phyloP scores from a whole-genome alignment of 64 coral and sea anemone genomes.

The Pocillopora verrucosa region DNA sequence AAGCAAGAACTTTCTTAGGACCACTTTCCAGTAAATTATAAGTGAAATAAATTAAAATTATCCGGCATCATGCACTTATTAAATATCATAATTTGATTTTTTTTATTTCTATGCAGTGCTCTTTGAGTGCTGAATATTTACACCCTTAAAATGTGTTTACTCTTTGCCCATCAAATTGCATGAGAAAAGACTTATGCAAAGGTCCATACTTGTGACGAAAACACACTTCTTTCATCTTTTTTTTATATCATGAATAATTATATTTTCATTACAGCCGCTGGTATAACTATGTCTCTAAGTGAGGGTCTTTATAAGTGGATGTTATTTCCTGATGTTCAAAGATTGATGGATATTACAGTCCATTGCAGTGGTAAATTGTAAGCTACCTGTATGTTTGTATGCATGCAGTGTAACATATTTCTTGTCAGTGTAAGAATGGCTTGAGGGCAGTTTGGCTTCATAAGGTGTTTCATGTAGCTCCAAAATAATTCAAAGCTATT shows the following conservation, averaged over 20 bases:
- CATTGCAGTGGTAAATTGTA: conserved; percentile 92
- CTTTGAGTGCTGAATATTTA: conserved; percentile 32
- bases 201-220: no score
- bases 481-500: background rate
- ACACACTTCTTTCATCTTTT: no score
- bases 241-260: background rate
- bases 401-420: background rate
- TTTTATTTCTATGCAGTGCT: conserved; percentile 70
- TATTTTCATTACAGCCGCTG: conserved; percentile 41
- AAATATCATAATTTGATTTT: no score
- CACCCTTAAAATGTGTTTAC: no score
- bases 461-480: no score
- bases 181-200: no score
- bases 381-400: no score
- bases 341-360: conserved; percentile 90
- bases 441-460: no score
- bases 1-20: no score
- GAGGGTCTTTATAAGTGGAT: conserved; percentile 97
- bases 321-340: conserved; percentile 92
- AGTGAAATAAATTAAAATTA: background rate
- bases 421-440: background rate
- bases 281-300: conserved; percentile 64
- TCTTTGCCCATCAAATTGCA: no score
- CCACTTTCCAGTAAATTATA: background rate
- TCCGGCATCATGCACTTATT: no score